Evolutionary conservation across 1,140 invertebrate genomes (phyloP), one percentile per base, ranked within the genome.

Genomic region (Trissolcus basalis): DNA sequence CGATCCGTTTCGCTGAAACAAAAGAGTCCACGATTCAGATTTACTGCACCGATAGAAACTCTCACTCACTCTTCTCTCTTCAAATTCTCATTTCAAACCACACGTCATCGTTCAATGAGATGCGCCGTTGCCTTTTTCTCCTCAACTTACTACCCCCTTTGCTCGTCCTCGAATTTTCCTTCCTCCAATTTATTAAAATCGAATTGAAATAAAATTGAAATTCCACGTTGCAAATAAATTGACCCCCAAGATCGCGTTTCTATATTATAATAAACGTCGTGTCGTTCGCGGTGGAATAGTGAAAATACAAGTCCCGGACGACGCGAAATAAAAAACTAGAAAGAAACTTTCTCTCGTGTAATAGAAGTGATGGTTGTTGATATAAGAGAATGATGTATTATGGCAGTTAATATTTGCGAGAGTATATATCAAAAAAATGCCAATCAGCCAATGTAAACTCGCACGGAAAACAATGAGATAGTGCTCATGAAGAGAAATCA

Each of bases 1-100:
- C 54, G 35, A 67, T 67, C 58, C 48, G 10, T 11, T 41, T 50
- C 49, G 19, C 65, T 69, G 50, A 60, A 69, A 69, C 65, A 69
- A 69, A 60, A 60, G 19, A 27, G 54, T 67, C 16, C 11, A 11
- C 16, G 14, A 58, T 48, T 65, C 11, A 65, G 53, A 65, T 49
- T 19, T 44, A 16, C 10, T 11, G 6, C 32, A 13, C 13, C 49
- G 49, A 61, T 53, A 63, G 47, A 47, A 15, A 27, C 32, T n/a
- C 32, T n/a, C 15, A 19, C 36, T 12, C 9, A 36, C 32, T 60
- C 45, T 50, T 60, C 36, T 61, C 16, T 51, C 19, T 16, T n/a
- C 2, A 11, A 44, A 44, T 44, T 12, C 48, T 44, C 41, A 44
- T 53, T 61, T 55, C 33, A 14, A 27, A 7, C 11, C n/a, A 35